Percentiles rank a stretch among this genome's conserved stretches.
phyloP scores from a whole-genome alignment of 2,113 vertebrate genomes.

The Hyaena hyaena region DNA sequence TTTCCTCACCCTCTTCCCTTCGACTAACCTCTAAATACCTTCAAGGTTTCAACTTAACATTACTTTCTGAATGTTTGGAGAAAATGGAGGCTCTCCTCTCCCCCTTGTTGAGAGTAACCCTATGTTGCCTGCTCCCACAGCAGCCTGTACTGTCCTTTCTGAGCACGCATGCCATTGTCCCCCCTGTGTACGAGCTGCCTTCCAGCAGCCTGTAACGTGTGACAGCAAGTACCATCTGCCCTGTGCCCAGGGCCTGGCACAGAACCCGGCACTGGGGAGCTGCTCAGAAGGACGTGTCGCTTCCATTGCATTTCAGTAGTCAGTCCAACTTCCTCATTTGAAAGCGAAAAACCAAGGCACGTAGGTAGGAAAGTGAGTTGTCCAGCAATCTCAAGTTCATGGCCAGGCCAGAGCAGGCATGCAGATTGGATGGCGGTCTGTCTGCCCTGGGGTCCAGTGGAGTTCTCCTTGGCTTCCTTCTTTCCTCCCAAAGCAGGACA shows the following conservation, averaged over 20 bases:
- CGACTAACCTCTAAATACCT: not conserved
- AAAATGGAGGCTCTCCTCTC: not conserved
- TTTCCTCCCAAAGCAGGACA: not conserved
- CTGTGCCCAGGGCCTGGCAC: not conserved
- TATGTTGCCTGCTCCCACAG: not conserved
- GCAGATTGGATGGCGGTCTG: not conserved
- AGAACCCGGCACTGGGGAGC: not conserved
- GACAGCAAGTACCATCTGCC: not conserved
- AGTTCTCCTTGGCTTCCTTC: not conserved
- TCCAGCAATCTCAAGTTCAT: not conserved
- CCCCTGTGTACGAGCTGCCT: not conserved
- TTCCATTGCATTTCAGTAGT: not conserved
- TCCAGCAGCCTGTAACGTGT: not conserved
- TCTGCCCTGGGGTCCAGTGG: not conserved
- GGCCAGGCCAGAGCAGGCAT: not conserved
- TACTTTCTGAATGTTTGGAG: not conserved
- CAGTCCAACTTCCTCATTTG: constrained; percentile 14
- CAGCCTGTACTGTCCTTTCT: not conserved
- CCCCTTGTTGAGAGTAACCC: fast-evolving
- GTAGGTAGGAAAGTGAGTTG: not conserved
- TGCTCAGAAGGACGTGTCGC: not conserved
- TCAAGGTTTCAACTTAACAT: not conserved
- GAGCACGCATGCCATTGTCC: not conserved
- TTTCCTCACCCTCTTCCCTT: not conserved
- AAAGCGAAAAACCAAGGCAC: not conserved